A percentile compares a stretch with the other conserved stretches of the same genome.
These are phyloP conservation scores for Neoseiulus cucumeris DNA, from an alignment of 1,140 invertebrate genomes.

Conservation along the genomic window DNA sequence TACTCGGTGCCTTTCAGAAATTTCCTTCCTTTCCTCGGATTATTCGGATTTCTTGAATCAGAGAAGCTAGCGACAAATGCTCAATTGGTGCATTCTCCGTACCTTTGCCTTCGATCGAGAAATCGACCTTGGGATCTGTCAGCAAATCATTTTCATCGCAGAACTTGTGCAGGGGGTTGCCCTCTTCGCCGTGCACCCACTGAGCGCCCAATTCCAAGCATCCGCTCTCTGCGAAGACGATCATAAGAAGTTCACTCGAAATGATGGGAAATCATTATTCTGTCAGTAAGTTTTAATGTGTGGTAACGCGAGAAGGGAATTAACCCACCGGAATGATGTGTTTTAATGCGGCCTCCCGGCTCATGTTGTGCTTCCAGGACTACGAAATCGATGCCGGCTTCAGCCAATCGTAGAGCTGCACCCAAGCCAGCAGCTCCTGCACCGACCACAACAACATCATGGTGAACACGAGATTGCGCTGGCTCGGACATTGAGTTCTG, in stretches of 20 bases:
- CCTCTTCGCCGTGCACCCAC: constrained; percentile 31
- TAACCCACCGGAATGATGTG: constrained; percentile 18
- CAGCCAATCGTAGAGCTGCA: constrained; percentile 17
- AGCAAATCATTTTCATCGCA: constrained; percentile 36
- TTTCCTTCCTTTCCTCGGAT: too few relatives aligned
- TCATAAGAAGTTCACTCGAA: neutral
- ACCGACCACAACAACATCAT: constrained; percentile 22
- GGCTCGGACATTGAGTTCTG: too few relatives aligned
- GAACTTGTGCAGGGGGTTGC: constrained; percentile 30
- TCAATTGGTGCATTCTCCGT: too few relatives aligned
- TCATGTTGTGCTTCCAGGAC: constrained; percentile 23
- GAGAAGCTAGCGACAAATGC: too few relatives aligned
- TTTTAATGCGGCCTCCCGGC: constrained; percentile 22
- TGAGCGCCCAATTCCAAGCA: constrained; percentile 31
- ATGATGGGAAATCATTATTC: too few relatives aligned
- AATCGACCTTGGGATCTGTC: constrained; percentile 10
- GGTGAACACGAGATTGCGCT: too few relatives aligned
- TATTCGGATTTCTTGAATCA: too few relatives aligned
- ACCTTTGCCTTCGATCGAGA: constrained; percentile 19
- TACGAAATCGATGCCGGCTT: constrained; percentile 20
- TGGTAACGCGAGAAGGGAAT: neutral
- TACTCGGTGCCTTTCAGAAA: too few relatives aligned
- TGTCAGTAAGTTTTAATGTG: too few relatives aligned
- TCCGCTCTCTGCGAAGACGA: constrained; percentile 15
- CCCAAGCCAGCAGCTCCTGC: constrained; percentile 23